Percentiles rank a stretch among this genome's conserved stretches.
Evolutionary conservation across 2,888 invertebrate species (phyloP).

Genomic region (Ischnura elegans): DNA sequence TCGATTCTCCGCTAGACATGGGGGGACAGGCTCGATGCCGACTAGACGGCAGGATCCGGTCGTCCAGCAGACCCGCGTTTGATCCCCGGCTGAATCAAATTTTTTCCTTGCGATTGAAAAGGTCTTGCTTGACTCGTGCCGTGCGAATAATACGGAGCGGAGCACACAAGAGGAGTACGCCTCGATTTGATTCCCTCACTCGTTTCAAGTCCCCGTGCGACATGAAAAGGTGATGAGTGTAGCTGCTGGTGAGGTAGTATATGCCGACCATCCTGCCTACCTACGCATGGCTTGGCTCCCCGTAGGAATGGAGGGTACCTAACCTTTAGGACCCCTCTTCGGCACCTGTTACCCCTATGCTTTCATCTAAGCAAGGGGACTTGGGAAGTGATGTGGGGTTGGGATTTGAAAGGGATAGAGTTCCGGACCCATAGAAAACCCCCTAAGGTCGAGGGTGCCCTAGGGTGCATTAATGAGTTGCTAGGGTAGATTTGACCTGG

Average conservation of each 20-base stretch:
- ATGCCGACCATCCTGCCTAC: not conserved
- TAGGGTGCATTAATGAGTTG: constrained; percentile 29
- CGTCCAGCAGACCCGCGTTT: not conserved
- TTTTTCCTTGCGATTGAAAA: constrained; percentile 5
- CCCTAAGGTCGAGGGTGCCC: not conserved
- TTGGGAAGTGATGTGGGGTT: not conserved
- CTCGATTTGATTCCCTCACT: constrained; percentile 11
- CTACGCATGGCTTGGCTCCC: not conserved
- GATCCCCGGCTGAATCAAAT: constrained; percentile 28
- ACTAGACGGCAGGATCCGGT: not conserved
- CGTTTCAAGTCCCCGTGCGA: not conserved
- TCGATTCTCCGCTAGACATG: not conserved
- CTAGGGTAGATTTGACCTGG: constrained; percentile 31
- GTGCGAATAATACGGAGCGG: not conserved
- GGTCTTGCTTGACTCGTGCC: constrained; percentile 18
- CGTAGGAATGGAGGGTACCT: not conserved
- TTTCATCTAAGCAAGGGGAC: constrained; percentile 10
- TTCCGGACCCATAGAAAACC: not conserved
- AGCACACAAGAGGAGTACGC: not conserved
- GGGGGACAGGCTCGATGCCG: not conserved
- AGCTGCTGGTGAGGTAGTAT: not conserved
- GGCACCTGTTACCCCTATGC: constrained; percentile 2
- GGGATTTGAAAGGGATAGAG: constrained; percentile 18
- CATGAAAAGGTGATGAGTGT: constrained; percentile 25
- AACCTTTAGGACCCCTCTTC: not conserved